Evolutionary conservation across 2,888 invertebrate species (phyloP).

Genomic region (Latheticus oryzae): DNA sequence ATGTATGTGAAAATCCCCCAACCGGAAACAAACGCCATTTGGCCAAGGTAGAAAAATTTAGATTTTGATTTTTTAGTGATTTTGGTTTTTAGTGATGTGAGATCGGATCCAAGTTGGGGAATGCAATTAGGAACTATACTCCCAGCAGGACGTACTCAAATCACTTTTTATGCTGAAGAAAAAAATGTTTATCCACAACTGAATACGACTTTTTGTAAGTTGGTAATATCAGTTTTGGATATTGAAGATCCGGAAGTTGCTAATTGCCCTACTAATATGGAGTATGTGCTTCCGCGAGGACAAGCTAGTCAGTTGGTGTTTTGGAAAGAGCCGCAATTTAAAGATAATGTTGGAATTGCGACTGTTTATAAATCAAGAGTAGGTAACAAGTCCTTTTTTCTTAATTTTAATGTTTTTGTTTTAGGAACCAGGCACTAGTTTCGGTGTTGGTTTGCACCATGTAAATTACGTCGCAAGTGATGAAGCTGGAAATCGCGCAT

Average conservation of each 20-base stretch:
- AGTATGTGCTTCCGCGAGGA: conserved; percentile 68
- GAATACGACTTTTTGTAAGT: conserved; percentile 70
- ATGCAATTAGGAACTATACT: conserved; percentile 71
- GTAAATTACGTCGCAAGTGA: conserved; percentile 75
- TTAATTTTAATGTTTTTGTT: background rate
- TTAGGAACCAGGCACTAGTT: conserved; percentile 72
- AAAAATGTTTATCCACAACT: conserved; percentile 3
- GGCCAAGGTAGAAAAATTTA: conserved; percentile 65
- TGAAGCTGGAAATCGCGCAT: conserved; percentile 71
- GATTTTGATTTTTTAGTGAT: background rate
- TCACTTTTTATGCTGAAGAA: conserved; percentile 69
- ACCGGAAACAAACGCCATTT: conserved; percentile 75
- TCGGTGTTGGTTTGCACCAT: conserved; percentile 72
- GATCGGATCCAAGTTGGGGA: conserved; percentile 73
- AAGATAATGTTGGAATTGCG: conserved; percentile 70
- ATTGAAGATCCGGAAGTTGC: conserved; percentile 69
- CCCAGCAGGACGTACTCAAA: conserved; percentile 70
- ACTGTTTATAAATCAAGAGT: conserved; percentile 73
- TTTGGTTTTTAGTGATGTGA: conserved; percentile 67
- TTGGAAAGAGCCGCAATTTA: conserved; percentile 76
- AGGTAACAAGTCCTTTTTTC: conserved; percentile 46
- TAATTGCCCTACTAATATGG: conserved; percentile 74
- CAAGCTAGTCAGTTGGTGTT: conserved; percentile 69
- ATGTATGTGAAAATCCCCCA: conserved; percentile 68
- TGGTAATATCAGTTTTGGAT: conserved; percentile 71